These are phyloP conservation scores for Merluccius polli DNA, from an alignment of 2,797 vertebrate genomes.

Conservation along the genomic window DNA sequence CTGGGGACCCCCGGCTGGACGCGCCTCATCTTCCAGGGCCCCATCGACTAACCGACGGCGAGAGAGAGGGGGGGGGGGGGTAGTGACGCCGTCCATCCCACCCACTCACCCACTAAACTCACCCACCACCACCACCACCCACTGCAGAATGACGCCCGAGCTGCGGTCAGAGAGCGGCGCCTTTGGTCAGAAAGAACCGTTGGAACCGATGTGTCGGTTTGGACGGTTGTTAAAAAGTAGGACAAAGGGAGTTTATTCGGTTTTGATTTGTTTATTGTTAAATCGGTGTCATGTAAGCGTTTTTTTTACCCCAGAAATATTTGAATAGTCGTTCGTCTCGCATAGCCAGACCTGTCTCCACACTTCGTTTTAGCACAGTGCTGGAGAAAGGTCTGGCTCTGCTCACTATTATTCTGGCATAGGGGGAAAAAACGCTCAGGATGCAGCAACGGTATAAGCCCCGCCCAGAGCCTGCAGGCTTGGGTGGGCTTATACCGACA, in stretches of 20 bases:
- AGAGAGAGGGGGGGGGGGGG: not conserved
- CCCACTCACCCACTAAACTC: not conserved
- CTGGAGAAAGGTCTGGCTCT: no score
- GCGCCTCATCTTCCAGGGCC: conserved; percentile 95
- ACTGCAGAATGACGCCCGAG: conserved; percentile 37
- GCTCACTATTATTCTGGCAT: no score
- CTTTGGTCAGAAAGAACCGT: not conserved
- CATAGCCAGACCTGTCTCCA: no score
- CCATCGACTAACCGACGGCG: conserved; percentile 80
- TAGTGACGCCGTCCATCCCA: not conserved
- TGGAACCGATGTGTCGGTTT: not conserved
- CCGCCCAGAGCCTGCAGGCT: no score
- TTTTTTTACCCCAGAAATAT: no score
- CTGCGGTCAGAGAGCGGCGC: conserved; percentile 30
- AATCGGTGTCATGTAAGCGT: no score
- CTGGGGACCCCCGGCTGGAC: conserved; percentile 84
- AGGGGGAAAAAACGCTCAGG: no score
- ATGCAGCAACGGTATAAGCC: no score
- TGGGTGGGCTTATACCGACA: no score
- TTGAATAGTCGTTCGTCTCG: no score
- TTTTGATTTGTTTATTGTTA: no score
- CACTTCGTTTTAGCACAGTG: no score
- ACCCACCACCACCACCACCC: not conserved
- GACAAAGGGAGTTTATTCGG: not conserved
- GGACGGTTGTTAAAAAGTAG: not conserved